These are phyloP conservation scores for Dicrostonyx torquatus DNA, from an alignment of 2,797 vertebrate genomes.

Conservation along the genomic window DNA sequence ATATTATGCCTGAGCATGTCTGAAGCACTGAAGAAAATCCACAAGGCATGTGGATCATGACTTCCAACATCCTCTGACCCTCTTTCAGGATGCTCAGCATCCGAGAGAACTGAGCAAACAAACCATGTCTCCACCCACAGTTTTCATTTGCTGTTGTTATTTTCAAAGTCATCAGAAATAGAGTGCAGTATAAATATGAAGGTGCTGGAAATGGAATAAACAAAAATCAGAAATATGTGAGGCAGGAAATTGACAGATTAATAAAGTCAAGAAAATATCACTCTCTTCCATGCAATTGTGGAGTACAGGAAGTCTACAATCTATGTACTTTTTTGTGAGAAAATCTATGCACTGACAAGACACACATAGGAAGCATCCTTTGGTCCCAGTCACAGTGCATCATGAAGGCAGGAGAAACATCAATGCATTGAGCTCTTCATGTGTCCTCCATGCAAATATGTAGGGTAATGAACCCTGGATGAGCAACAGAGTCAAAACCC, in stretches of 20 bases:
- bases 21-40: background rate
- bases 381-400: background rate
- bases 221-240: background rate
- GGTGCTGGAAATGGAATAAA: no score
- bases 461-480: background rate
- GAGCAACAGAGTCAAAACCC: background rate
- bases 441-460: background rate
- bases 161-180: background rate
- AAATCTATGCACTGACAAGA: background rate
- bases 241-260: background rate
- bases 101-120: background rate
- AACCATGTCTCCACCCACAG: rapidly evolving
- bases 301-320: background rate
- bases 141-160: background rate
- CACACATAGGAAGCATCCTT: background rate
- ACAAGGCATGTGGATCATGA: rapidly evolving
- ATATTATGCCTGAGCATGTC: no score
- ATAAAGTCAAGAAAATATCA: background rate
- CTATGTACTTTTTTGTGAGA: rapidly evolving
- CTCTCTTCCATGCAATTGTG: background rate
- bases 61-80: background rate
- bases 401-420: background rate
- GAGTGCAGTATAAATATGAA: background rate
- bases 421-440: background rate
- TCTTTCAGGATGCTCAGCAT: no score